These are phyloP conservation scores for Drosophila testacea DNA, from an alignment of 2,888 invertebrate genomes.

Conservation along the genomic window DNA sequence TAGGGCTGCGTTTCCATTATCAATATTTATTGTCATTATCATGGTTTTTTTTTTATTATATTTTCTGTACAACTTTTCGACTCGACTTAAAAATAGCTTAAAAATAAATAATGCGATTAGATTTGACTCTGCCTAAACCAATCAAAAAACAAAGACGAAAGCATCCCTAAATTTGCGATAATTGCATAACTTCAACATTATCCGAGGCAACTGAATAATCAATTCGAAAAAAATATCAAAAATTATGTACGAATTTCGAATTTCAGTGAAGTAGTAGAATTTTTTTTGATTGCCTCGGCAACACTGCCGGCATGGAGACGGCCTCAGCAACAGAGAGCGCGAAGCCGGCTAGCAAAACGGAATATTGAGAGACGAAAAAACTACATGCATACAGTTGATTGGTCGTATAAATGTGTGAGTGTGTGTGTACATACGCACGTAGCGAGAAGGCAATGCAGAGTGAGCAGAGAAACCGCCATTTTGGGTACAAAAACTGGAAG, in stretches of 20 bases:
- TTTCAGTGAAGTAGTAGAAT: not conserved
- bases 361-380: constrained; percentile 64
- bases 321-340: constrained; percentile 57
- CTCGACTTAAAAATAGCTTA: constrained; percentile 60
- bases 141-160: constrained; percentile 11
- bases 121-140: constrained; percentile 22
- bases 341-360: constrained; percentile 75
- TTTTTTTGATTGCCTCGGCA: constrained; percentile 41
- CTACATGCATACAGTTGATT: constrained; percentile 23
- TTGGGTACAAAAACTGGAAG: constrained; percentile 69
- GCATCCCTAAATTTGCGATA: not conserved
- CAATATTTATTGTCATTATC: not conserved
- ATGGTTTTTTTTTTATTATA: constrained; percentile 6
- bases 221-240: not conserved
- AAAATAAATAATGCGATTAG: constrained; percentile 33
- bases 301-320: constrained; percentile 39
- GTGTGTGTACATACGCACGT: constrained; percentile 40
- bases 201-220: no score
- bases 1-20: constrained; percentile 34
- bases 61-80: constrained; percentile 39
- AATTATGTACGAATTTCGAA: not conserved
- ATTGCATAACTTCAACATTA: not conserved
- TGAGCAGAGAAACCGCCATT: constrained; percentile 68
- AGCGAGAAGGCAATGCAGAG: constrained; percentile 9
- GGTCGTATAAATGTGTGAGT: constrained; percentile 8